phyloP scores from a whole-genome alignment of 2,888 invertebrate species.

The Iselma pallidipennis region DNA sequence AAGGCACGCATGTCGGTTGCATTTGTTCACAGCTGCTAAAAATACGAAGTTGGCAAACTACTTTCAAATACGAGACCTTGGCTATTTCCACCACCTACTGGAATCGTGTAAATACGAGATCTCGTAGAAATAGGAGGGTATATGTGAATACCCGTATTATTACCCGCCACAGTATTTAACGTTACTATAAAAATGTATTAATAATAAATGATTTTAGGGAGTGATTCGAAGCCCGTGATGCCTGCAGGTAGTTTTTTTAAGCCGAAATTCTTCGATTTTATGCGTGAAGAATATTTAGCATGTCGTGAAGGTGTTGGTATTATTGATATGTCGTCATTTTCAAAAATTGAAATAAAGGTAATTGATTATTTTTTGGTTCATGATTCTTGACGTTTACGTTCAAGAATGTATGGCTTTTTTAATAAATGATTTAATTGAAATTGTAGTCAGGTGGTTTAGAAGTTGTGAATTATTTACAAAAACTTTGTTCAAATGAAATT shows the following conservation, averaged over 20 bases:
- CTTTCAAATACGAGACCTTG: too few relatives aligned
- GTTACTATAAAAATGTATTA: not conserved
- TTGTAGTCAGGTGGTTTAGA: constrained; percentile 62
- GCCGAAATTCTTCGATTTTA: constrained; percentile 70
- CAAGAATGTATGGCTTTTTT: too few relatives aligned
- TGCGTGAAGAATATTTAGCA: constrained; percentile 71
- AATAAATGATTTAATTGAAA: constrained; percentile 4
- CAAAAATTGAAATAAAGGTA: constrained; percentile 74
- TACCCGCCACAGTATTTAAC: too few relatives aligned
- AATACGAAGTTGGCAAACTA: too few relatives aligned
- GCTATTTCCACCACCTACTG: too few relatives aligned
- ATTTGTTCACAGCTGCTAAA: too few relatives aligned
- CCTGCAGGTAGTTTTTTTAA: constrained; percentile 68
- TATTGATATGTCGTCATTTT: constrained; percentile 79
- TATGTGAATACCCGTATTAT: too few relatives aligned
- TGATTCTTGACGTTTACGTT: too few relatives aligned
- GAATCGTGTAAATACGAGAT: too few relatives aligned
- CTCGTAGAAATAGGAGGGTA: too few relatives aligned
- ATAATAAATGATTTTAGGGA: constrained; percentile 45
- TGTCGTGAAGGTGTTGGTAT: constrained; percentile 77
- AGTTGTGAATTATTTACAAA: constrained; percentile 67
- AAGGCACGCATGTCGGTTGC: too few relatives aligned
- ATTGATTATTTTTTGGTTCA: constrained; percentile 19
- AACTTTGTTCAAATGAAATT: constrained; percentile 68
- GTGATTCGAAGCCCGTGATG: constrained; percentile 59